Base-by-base conservation (phyloP, 2,113 vertebrate genomes). In the Hypanus sabinus region DNA sequence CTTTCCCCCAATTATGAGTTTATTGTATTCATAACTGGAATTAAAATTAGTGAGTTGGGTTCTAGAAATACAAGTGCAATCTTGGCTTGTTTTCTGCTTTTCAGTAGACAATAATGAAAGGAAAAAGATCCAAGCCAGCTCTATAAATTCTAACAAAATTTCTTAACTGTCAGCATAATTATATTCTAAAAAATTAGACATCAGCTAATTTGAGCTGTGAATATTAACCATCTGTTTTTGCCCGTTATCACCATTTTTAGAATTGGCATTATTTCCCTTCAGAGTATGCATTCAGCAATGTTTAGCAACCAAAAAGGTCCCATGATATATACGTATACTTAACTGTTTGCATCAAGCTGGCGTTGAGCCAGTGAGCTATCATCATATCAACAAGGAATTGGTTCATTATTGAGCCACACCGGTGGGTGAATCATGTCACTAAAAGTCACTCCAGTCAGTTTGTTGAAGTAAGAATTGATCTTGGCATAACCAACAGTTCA, bases 151-250 rank as follows among this genome's bases (percentile, higher is more conserved):
- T 30, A 87, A n/a, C 55, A 55, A 55, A 62, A 55, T 87, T n/a
- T 46, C 83, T 22, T 87, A 87, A 87, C 27, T 62, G 27, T 60
- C 83, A 87, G 24, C 57, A 16, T 87, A 87, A 62, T n/a, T 87
- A 60, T 87, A 62, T 60, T 87, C 57, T 57, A 60, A 87, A 87
- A 55, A 60, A 62, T 87, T 87, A 87, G 60, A n/a, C 83, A 87
- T 62, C 12, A 46, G 55, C 57, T 87, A 87, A 87, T 62, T 87
- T 62, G 83, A 87, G 83, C 83, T 87, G 9, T 62, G 57, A 62
- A 62, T 12, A 87, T 60, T 87, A n/a, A 14, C 55, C 83, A 87
- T 87, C 57, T 62, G 83, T 11, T 0, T 60, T 87, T 92, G 90
- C 20, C 33, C 38, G 24, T 38, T 38, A 71, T 70, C 38, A 22